Conservation (phyloP, 1,140 invertebrate genomes). For the Triops longicaudatus region DNA sequence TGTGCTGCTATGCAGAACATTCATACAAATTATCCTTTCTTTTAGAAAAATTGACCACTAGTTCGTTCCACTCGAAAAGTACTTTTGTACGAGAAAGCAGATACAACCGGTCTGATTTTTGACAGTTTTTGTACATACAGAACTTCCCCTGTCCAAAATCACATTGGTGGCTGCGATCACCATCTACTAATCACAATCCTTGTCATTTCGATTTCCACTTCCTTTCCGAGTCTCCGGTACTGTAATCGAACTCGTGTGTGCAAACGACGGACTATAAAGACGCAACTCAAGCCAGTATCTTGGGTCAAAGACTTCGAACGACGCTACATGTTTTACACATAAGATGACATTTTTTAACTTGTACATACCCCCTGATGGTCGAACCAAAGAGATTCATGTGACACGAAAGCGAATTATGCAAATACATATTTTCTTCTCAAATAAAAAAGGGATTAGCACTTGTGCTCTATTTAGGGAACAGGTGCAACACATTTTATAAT, state of each 20-base stretch:
- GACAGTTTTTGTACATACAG: constrained; percentile 12
- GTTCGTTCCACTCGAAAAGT: neutral
- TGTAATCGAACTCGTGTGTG: neutral
- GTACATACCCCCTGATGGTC: constrained; percentile 1
- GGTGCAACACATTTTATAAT: neutral
- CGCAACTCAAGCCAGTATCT: constrained; percentile 11
- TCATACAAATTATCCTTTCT: neutral
- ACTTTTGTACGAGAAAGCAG: neutral
- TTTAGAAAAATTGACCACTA: neutral
- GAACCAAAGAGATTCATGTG: neutral
- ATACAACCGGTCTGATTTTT: neutral
- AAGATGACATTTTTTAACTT: neutral
- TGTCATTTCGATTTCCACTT: neutral
- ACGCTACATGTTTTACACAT: neutral
- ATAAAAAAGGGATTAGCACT: neutral
- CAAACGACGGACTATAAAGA: neutral
- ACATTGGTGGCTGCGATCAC: neutral
- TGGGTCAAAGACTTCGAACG: neutral
- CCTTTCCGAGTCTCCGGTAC: neutral
- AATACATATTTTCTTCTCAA: neutral
- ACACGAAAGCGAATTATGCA: constrained; percentile 8
- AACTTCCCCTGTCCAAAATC: constrained; percentile 4
- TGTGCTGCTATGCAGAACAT: constrained; percentile 11
- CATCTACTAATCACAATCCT: neutral
- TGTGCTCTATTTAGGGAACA: neutral